Evolutionary conservation across 2,797 vertebrate species (phyloP), one percentile per base, ranked within the genome.

Genomic region (Melanotaenia pygmaea): DNA sequence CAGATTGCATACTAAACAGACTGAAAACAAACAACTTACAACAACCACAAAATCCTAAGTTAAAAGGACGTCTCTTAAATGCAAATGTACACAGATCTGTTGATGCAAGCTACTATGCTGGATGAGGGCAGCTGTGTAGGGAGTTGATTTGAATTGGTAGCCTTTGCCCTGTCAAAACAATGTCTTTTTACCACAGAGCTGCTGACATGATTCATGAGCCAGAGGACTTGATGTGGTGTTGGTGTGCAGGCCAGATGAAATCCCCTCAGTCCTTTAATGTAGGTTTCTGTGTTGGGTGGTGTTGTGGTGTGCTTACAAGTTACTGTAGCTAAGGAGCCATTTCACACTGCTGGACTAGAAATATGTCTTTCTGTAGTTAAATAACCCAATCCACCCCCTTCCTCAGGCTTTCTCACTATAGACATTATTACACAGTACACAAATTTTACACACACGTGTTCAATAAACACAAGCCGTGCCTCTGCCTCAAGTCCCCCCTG

Each of bases 171-270:
- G 84, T 90, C 85, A 88, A 80, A 91, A 86, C 82, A 89, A 82
- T 86, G 79, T 89, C 79, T 81, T 82, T 87, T 85, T 74, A 88
- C 80, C 75, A 68, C 76, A 50, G 81, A 77, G 84, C 79, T 60
- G 80, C 76, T 84, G 89, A 90, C 89, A 89, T 88, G 87, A 91
- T 90, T 91, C 87, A 91, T 79, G 87, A 86, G 81, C 82, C 78
- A 56, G 76, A 79, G 75, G 78, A 72, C 80, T 80, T 88, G 90
- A 88, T 89, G 89, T 86, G 86, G 89, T 86, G 75, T 70, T 78
- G 80, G 72, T 80, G 83, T 62, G 69, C 67, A 7, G 77, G 84
- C 78, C 88, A 91, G 81, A 91, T 88, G 77, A 91, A 91, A 92
- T 90, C 90, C 87, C 89, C 73, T 67, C 82, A 81, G 86, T 84